Evolutionary conservation across 2,113 vertebrate genomes (phyloP).

Genomic region (Triplophysa dalaica): DNA sequence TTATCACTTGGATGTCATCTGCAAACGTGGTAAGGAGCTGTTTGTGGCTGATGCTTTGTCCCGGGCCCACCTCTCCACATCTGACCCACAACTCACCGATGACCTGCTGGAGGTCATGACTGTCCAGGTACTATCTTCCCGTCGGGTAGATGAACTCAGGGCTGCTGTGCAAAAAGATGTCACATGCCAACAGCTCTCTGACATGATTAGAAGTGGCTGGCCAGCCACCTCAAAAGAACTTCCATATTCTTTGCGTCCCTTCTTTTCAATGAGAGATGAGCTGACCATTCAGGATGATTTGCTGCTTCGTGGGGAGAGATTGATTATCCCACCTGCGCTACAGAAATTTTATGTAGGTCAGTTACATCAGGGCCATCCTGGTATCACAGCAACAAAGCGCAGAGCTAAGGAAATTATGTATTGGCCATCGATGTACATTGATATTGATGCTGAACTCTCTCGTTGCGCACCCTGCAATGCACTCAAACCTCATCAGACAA

Average conservation of each 20-base stretch:
- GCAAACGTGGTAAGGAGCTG: constrained; percentile 9
- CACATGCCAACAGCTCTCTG: background rate
- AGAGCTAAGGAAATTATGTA: constrained; percentile 8
- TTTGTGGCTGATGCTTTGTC: constrained; percentile 21
- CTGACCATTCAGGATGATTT: background rate
- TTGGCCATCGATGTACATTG: constrained; percentile 18
- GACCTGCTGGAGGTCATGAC: constrained; percentile 4
- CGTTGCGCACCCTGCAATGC: background rate
- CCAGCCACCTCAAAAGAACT: background rate
- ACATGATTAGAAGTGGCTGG: background rate
- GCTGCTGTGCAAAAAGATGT: background rate
- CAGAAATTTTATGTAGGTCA: background rate
- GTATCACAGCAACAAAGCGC: too few relatives aligned
- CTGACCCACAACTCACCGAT: constrained; percentile 3
- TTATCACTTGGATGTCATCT: constrained; percentile 17
- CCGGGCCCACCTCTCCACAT: background rate
- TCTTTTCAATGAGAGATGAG: too few relatives aligned
- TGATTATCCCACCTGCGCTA: background rate
- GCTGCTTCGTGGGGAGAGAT: background rate
- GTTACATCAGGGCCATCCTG: too few relatives aligned
- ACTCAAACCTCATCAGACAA: constrained; percentile 13
- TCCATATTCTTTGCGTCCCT: too few relatives aligned
- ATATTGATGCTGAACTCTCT: constrained; percentile 5
- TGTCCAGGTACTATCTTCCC: background rate
- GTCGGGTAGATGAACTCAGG: background rate